These are phyloP conservation scores for Eristalis tenax DNA, from an alignment of 2,888 invertebrate genomes.

Conservation along the genomic window DNA sequence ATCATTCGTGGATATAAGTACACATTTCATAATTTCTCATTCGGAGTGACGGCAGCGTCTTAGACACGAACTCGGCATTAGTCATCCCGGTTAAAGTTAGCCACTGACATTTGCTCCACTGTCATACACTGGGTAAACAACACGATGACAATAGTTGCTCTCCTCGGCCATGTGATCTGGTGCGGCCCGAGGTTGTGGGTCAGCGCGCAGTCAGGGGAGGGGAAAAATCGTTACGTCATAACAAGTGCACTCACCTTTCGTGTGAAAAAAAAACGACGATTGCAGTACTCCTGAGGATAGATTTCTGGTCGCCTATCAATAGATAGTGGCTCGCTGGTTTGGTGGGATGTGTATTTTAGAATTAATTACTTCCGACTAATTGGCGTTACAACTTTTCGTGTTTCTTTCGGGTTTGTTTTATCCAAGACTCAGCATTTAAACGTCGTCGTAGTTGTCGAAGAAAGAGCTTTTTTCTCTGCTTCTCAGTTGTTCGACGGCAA, in stretches of 20 bases:
- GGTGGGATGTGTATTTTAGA: conserved; percentile 48
- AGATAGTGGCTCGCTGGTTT: conserved; percentile 47
- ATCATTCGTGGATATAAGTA: background rate
- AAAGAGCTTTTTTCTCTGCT: conserved; percentile 20
- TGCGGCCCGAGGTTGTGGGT: background rate
- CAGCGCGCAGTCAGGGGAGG: background rate
- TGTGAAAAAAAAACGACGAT: conserved; percentile 35
- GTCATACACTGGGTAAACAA: background rate
- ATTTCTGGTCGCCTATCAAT: conserved; percentile 41
- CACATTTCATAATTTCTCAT: conserved; percentile 44
- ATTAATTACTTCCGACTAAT: conserved; percentile 44
- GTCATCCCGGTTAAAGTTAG: conserved; percentile 56
- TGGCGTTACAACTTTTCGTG: conserved; percentile 17
- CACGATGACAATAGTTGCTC: background rate
- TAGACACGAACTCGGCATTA: conserved; percentile 20
- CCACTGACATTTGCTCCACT: conserved; percentile 6
- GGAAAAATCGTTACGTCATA: conserved; percentile 62
- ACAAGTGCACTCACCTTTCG: conserved; percentile 68
- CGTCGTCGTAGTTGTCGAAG: background rate
- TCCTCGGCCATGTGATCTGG: conserved; percentile 3
- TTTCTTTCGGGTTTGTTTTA: conserved; percentile 2
- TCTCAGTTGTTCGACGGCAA: background rate
- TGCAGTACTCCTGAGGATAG: conserved; percentile 37
- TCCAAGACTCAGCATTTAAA: conserved; percentile 16
- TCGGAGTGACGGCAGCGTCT: conserved; percentile 10